Base-by-base conservation (phyloP, 2,797 vertebrate species). In the Eurystomus glaucurus region DNA sequence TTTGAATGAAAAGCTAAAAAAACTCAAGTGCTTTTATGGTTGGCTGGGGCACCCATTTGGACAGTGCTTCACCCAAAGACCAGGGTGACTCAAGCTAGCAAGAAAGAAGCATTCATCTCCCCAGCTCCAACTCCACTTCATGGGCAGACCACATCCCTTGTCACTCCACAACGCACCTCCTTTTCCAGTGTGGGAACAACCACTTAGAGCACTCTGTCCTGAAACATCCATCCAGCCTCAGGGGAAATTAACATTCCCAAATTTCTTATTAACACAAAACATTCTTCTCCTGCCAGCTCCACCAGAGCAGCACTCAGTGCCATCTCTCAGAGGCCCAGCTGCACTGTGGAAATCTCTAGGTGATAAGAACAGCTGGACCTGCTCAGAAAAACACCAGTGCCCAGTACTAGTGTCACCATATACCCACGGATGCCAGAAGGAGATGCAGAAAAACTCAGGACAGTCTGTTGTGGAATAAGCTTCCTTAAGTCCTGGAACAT, bases 201-300 rank as follows among this genome's bases (percentile, higher is more conserved):
- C 7, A 2, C 37, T 18, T 19, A 14, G 21, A 95, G 43, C 11
- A 4, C 22, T 51, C 51, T 68, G 19, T 55, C 70, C 66, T 26
- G 17, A 82, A 87, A 78, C 0, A 0, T 11, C 16, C 0, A 0
- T 58, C 55, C 78, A 74, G 16, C 33, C 75, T 45, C 39, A 14
- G 28, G 78, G 43, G 57, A 78, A 74, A 66, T 58, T 33, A 75
- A 31, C 17, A 29, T 19, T 78, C 57, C 75, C 1, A 10, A 8
- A 41, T 54, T 75, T 71, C 58, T 88, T 66, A 33, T n/a, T 64
- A 23, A 23, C 2, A 0, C 20, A 41, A 62, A 54, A 62, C 0
- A 1, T 69, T 17, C n/a, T 69, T 33, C 55, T 80, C 41, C 69
- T 88, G 39, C 61, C 79, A 78, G 31, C 46, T 51, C 70, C 48